Base-by-base conservation (phyloP, 2,888 invertebrate species). In the Torymus texanus region DNA sequence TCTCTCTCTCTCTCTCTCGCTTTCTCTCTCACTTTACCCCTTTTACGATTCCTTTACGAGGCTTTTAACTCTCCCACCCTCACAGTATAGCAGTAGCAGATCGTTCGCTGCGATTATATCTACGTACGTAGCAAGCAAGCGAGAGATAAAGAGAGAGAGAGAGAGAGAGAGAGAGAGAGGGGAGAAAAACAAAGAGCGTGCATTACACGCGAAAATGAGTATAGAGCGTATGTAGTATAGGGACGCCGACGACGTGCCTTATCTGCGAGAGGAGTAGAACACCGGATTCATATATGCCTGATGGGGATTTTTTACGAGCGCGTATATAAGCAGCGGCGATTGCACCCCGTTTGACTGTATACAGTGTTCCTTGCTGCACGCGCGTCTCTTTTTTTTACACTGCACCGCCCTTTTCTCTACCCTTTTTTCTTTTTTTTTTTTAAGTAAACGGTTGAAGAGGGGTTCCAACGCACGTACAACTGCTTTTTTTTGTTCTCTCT, bases 21-120 rank as follows among this genome's bases (percentile, higher is more conserved):
- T 8, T 8, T 41, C 41, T 41, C 29, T 29, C 5, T 5, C 29
- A 2, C 41, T 41, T 56, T 14, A 70, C 41, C 71, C 16, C 53
- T 53, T 78, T 73, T 73, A 73, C 73, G 72, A 78, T 78, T 72
- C 62, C 66, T 78, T 78, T 78, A 78, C 74, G 78, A 78, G 73
- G 29, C 29, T 59, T 58, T 41, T 67, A 62, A 68, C 72, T 72
- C 50, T 21, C 61, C 2, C 53, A 16, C 51, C 41, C 41, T 41
- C 8, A 5, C 29, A 29, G 29, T n/a, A n/a, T 41, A 0, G 21
- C 41, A 41, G 24, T 10, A 21, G 11, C n/a, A 61, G 67, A 75
- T 75, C 66, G 24, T 66, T 29, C 29, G 21, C 11, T 14, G 0
- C 55, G 75, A 75, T 68, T 55, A 68, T n/a, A 14, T 41, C 41